Conservation (phyloP, 1,140 invertebrate species). For the Caerostris darwini region DNA sequence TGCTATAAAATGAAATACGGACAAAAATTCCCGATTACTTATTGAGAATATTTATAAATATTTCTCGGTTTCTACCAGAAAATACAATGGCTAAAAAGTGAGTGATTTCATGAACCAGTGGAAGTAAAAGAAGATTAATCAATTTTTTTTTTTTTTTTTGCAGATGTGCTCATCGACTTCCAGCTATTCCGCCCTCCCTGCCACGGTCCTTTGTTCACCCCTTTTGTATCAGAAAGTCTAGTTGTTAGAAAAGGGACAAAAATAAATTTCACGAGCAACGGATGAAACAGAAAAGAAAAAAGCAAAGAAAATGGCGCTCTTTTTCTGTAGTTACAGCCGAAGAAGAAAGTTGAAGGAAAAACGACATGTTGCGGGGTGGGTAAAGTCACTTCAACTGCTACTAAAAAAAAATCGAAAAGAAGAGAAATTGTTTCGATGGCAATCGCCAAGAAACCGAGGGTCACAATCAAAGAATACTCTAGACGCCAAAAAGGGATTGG, state of each 20-base stretch:
- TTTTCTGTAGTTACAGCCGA: background rate
- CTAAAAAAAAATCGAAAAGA: background rate
- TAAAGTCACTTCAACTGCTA: background rate
- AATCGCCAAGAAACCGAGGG: conserved; percentile 31
- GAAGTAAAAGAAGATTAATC: conserved; percentile 28
- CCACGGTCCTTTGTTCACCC: conserved; percentile 32
- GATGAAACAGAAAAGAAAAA: background rate
- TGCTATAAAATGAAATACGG: too few relatives aligned
- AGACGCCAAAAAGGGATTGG: conserved; percentile 39
- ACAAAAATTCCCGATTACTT: too few relatives aligned
- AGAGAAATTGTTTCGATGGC: conserved; percentile 46
- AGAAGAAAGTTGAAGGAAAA: background rate
- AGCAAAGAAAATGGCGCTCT: conserved; percentile 28
- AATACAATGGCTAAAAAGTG: background rate
- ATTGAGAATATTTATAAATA: background rate
- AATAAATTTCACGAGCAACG: conserved; percentile 9
- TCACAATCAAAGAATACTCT: conserved; percentile 58
- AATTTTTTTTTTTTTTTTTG: background rate
- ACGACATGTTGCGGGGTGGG: conserved; percentile 31
- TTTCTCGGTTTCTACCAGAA: background rate
- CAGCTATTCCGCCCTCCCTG: background rate
- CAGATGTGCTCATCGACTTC: conserved; percentile 27
- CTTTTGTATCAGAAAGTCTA: conserved; percentile 49
- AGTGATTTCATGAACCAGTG: conserved; percentile 8
- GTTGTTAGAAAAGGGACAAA: background rate